Evolutionary conservation across 2,888 invertebrate species (phyloP), one percentile per base, ranked within the genome.

Genomic region (Aleiodes alternator): DNA sequence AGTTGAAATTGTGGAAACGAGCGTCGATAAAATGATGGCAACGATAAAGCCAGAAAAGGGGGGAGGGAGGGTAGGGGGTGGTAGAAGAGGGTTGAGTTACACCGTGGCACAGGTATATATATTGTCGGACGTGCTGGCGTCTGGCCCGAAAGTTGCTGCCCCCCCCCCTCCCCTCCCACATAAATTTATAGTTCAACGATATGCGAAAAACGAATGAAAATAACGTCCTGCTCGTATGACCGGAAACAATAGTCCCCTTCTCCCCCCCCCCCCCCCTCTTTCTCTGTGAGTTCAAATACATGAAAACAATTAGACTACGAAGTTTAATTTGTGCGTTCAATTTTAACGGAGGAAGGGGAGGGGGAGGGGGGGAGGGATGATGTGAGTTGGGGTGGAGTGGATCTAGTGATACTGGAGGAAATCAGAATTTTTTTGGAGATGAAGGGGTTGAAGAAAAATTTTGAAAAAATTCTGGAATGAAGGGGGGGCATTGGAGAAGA

Each of bases 1-100:
- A 71, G 56, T 71, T 38, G 57, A 71, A 71, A 71, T 71, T 71
- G 71, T 71, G 57, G 48, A 59, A 71, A 71, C 38, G 57, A 57
- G 71, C 31, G 50, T 56, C 71, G 57, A 71, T 71, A 71, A 71
- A 71, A 71, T 69, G 69, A 71, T 71, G 71, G 57, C 48, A 43
- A 50, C 57, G 59, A 71, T 71, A 71, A 50, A 71, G 59, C 31
- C 50, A 71, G 43, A 43, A 43, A 43, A 9, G 43, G 11, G 43
- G 11, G 9, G 34, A 3, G 43, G 23, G 23, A 23, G 23, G 23
- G 23, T 1, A 9, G 43, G 34, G 6, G 43, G 7, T 43, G 43
- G 43, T 11, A 43, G 3, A 43, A 43, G 43, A 23, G 43, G 43
- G 51, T 23, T 69, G 69, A 69, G 69, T 55, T 69, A 69, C 69